These are phyloP conservation scores for Trichopria drosophilae DNA, from an alignment of 2,888 invertebrate species.

Conservation along the genomic window DNA sequence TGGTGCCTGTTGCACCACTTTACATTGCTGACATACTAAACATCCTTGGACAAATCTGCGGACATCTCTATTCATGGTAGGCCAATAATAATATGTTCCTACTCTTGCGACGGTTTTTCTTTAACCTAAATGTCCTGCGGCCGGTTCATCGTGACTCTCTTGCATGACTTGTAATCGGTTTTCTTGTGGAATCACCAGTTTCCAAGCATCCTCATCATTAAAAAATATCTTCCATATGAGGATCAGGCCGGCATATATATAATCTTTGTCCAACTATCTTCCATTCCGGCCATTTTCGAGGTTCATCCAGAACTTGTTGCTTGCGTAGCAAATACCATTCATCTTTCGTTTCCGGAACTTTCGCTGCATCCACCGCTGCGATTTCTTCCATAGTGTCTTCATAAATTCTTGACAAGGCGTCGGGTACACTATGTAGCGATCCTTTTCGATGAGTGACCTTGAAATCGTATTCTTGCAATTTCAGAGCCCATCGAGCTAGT, in stretches of 20 bases:
- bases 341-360: too few species aligned
- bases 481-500: conserved; percentile 32
- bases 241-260: background rate
- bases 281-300: background rate
- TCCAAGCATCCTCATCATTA: background rate
- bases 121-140: background rate
- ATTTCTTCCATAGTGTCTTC: background rate
- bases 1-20: conserved; percentile 11
- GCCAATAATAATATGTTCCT: background rate
- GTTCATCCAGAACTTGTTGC: background rate
- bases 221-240: background rate
- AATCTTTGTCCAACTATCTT: background rate
- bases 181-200: background rate
- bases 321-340: too few species aligned
- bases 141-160: background rate
- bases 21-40: background rate
- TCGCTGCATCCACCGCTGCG: background rate
- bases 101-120: background rate
- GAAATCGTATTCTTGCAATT: conserved; percentile 33
- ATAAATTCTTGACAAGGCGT: conserved; percentile 24
- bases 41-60: background rate
- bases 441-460: conserved; percentile 30
- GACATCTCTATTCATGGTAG: background rate
- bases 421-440: conserved; percentile 24
- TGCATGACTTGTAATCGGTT: background rate